Conservation (phyloP, 2,113 vertebrate genomes). For the Burhinus oedicnemus region DNA sequence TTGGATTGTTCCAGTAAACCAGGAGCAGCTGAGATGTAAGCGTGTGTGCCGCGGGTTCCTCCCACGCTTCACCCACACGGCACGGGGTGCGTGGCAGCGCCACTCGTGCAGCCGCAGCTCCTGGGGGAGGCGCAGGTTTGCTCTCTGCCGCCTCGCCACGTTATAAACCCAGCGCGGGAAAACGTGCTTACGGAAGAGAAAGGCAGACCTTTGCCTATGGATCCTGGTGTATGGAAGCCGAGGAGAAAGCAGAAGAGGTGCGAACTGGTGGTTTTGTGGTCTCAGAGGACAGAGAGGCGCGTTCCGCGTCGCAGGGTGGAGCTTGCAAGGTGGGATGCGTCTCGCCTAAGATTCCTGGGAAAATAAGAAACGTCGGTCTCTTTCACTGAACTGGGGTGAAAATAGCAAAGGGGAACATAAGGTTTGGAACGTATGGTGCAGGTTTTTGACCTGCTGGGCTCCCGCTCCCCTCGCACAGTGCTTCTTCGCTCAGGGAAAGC, state of each 20-base stretch:
- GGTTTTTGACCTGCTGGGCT: background rate
- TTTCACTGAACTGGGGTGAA: background rate
- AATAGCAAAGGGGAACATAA: background rate
- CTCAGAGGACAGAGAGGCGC: background rate
- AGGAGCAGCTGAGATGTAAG: background rate
- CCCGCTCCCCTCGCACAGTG: background rate
- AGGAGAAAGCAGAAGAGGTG: background rate
- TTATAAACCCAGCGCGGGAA: background rate
- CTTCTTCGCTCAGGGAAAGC: background rate
- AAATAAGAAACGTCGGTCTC: background rate
- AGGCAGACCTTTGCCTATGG: too few relatives aligned
- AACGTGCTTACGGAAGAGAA: accelerated
- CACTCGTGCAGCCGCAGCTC: background rate
- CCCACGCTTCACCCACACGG: background rate
- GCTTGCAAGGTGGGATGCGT: background rate
- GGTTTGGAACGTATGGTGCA: background rate
- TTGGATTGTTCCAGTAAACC: background rate
- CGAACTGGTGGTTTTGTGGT: background rate
- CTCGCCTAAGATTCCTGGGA: background rate
- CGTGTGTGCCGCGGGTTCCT: background rate
- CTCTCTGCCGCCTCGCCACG: background rate
- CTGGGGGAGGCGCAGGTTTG: background rate
- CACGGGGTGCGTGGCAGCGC: background rate
- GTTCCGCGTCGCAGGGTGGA: background rate
- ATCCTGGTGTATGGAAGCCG: background rate